These are phyloP conservation scores for Bubalus kerabau DNA, from an alignment of 2,113 vertebrate species.

Conservation along the genomic window DNA sequence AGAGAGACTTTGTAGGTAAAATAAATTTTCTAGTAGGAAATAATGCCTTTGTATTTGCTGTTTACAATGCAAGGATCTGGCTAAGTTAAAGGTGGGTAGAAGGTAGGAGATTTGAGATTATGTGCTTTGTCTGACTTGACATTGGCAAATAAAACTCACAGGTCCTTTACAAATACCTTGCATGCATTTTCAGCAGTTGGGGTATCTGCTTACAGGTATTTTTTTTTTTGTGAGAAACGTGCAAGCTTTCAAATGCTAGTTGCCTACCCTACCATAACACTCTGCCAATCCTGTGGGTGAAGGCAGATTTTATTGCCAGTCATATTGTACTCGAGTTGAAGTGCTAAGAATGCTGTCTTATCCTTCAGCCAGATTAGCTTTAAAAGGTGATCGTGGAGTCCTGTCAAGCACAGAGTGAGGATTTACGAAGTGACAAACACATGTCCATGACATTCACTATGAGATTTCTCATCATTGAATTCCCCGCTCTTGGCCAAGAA, in stretches of 20 bases:
- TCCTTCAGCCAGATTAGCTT: conserved; percentile 74
- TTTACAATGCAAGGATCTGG: background rate
- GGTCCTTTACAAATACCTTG: background rate
- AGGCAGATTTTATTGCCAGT: conserved; percentile 63
- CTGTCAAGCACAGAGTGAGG: conserved; percentile 67
- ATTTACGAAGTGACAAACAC: conserved; percentile 76
- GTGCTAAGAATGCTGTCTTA: conserved; percentile 69
- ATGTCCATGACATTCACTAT: conserved; percentile 37
- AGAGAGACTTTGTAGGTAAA: conserved; percentile 29
- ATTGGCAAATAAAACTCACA: background rate
- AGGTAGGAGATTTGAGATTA: background rate
- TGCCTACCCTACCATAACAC: background rate
- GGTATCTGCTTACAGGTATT: background rate
- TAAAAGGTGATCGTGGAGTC: conserved; percentile 76
- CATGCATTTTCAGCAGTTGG: background rate
- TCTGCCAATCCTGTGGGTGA: conserved; percentile 57
- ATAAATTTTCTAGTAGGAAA: background rate
- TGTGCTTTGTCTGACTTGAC: background rate
- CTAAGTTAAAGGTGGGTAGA: background rate
- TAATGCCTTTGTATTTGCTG: background rate
- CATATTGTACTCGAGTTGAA: conserved; percentile 51
- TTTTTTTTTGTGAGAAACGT: background rate
- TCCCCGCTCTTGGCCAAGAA: conserved; percentile 38
- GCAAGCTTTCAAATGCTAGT: background rate
- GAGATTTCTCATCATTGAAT: conserved; percentile 61